These are phyloP conservation scores for Leucoptera coffeella DNA, from an alignment of 2,888 invertebrate species.

Conservation along the genomic window DNA sequence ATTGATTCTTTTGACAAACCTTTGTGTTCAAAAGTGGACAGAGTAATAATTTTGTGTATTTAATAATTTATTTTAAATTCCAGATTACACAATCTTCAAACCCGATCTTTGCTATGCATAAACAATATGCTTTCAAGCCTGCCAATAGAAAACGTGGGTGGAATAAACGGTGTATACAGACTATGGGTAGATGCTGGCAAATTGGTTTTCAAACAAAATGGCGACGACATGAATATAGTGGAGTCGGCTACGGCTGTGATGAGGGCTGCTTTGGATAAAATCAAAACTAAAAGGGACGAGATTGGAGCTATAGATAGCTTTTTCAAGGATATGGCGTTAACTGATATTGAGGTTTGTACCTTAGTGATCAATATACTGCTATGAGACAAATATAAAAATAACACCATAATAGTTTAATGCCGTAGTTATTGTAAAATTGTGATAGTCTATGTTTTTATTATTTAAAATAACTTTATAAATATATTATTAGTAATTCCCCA, in stretches of 20 bases:
- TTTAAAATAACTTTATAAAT: too few species aligned
- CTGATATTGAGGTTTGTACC: constrained; percentile 46
- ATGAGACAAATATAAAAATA: too few species aligned
- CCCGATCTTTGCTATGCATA: constrained; percentile 61
- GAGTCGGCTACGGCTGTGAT: constrained; percentile 70
- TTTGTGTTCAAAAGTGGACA: too few species aligned
- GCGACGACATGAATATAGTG: constrained; percentile 43
- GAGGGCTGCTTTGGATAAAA: constrained; percentile 66
- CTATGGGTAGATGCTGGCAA: constrained; percentile 63
- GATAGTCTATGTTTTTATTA: too few species aligned
- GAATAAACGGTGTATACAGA: constrained; percentile 52
- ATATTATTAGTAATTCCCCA: too few species aligned
- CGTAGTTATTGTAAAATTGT: too few species aligned
- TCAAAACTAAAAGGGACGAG: constrained; percentile 40
- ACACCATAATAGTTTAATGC: too few species aligned
- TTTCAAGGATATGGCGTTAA: constrained; percentile 48
- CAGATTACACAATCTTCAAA: constrained; percentile 51
- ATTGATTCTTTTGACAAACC: too few species aligned
- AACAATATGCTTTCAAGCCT: constrained; percentile 63
- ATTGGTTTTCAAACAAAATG: constrained; percentile 51
- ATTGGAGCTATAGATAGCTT: constrained; percentile 21
- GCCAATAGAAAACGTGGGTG: constrained; percentile 59
- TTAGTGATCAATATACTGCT: too few species aligned
- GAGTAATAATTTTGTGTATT: too few species aligned
- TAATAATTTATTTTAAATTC: too few species aligned